Conservation (phyloP, 2,113 vertebrate species). For the Periophthalmodon schlosseri region DNA sequence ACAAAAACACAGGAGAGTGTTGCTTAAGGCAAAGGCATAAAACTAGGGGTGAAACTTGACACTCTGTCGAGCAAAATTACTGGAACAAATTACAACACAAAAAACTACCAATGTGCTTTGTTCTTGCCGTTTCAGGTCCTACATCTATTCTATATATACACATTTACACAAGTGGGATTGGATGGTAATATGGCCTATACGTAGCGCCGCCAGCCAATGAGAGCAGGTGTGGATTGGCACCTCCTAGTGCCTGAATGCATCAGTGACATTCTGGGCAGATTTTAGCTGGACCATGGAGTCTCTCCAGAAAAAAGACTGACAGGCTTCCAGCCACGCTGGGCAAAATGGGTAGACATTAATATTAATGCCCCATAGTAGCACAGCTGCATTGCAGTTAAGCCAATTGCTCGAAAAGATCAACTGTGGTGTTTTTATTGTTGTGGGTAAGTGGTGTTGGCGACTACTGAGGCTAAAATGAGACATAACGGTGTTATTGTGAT, state of each 20-base stretch:
- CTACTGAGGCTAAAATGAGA: conserved; percentile 21
- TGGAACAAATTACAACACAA: conserved; percentile 2
- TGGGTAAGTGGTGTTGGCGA: conserved; percentile 30
- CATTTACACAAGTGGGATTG: conserved; percentile 38
- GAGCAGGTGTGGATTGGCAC: conserved; percentile 26
- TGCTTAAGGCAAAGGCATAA: conserved; percentile 48
- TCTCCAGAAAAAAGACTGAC: conserved; percentile 65
- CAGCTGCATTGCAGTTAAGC: conserved; percentile 77
- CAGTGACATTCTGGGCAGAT: conserved; percentile 32
- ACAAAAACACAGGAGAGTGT: conserved; percentile 55
- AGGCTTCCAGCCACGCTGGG: conserved; percentile 67
- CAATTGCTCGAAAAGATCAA: conserved; percentile 65
- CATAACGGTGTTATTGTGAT: background rate
- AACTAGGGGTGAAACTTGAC: conserved; percentile 39
- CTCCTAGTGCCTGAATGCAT: conserved; percentile 37
- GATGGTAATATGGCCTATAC: conserved; percentile 38
- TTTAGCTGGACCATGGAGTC: conserved; percentile 35
- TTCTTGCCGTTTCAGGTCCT: conserved; percentile 39
- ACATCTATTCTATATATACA: conserved; percentile 36
- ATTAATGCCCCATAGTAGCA: conserved; percentile 73
- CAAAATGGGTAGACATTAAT: conserved; percentile 74
- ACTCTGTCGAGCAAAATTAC: conserved; percentile 22
- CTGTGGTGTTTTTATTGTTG: conserved; percentile 28
- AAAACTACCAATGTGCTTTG: conserved; percentile 25
- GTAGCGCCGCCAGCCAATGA: conserved; percentile 40